Evolutionary conservation across 2,113 vertebrate genomes (phyloP).

Genomic region (Chroicocephalus ridibundus): DNA sequence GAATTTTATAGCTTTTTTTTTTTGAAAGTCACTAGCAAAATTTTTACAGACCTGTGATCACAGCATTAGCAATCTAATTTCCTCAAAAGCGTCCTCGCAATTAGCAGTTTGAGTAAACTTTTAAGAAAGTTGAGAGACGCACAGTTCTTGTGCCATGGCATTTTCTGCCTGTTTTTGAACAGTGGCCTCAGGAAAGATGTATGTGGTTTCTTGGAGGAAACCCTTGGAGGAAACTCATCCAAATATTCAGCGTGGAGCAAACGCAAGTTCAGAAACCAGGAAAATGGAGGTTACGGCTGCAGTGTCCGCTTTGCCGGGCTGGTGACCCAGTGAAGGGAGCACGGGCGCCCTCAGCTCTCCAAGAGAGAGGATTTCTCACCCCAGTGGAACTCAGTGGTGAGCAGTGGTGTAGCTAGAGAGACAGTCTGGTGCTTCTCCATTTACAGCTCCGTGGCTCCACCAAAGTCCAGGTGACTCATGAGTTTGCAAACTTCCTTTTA

Average conservation of each 20-base stretch:
- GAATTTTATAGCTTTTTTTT: neutral
- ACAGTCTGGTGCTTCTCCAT: neutral
- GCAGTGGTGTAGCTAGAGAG: neutral
- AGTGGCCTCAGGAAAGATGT: neutral
- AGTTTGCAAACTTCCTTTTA: neutral
- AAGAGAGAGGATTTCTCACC: neutral
- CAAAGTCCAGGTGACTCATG: neutral
- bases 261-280: neutral
- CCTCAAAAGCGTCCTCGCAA: neutral
- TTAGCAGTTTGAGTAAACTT: neutral
- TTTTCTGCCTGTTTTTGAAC: neutral
- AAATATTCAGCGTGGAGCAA: neutral
- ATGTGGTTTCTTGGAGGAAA: neutral
- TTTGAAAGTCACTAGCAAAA: neutral
- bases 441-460: neutral
- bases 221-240: neutral
- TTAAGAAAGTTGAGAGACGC: neutral
- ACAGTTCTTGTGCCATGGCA: neutral
- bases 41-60: neutral
- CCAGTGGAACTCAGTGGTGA: neutral
- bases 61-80: neutral
- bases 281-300: neutral
- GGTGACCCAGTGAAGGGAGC: neutral
- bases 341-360: neutral
- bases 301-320: rapidly evolving